Evolutionary conservation across 2,113 vertebrate genomes (phyloP), one percentile per base, ranked within the genome.

Genomic region (Bufo gargarizans): DNA sequence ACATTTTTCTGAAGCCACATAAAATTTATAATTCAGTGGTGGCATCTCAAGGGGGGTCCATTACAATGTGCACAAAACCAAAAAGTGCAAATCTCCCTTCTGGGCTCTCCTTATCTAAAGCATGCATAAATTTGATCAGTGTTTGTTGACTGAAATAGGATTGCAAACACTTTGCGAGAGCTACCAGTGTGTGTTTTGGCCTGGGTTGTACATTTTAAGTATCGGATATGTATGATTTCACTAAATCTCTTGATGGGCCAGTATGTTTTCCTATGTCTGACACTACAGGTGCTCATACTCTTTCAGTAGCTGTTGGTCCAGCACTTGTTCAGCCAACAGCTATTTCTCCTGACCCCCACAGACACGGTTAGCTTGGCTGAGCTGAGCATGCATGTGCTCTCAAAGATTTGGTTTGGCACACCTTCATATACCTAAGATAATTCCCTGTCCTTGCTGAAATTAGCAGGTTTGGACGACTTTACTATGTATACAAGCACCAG

Each of bases 1-100:
- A 81, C 6, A 19, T 67, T n/a, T 63, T 49, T 82, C 59, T 47
- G 7, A 45, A 81, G 22, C 78, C 55, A 81, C 78, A 81, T 58
- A 33, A 61, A 43, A 58, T 61, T 6, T 81, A 81, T 69, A 69
- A 69, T 67, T 83, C 47, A 17, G 82, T 69, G 43, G 59, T 65
- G 59, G 43, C 59, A 81, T 81, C 79, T 81, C 33, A 63, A 65
- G 58, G 63, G 49, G 65, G 55, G 33, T 76, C 72, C 72, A 76
- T 50, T 50, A 50, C 17, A 49, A 76, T 50, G 72, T 76, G 72
- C 72, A 50, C 72, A 50, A 76, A 49, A 50, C 16, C 0, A 76
- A 76, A 20, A 20, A 50, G 77, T 78, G 77, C 4, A 53, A 78
- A 78, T 78, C 22, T n/a, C 43, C 20, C 76, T 53, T 77, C 49